These are phyloP conservation scores for Agonopterix heracliana DNA, from an alignment of 2,888 invertebrate species.

Conservation along the genomic window DNA sequence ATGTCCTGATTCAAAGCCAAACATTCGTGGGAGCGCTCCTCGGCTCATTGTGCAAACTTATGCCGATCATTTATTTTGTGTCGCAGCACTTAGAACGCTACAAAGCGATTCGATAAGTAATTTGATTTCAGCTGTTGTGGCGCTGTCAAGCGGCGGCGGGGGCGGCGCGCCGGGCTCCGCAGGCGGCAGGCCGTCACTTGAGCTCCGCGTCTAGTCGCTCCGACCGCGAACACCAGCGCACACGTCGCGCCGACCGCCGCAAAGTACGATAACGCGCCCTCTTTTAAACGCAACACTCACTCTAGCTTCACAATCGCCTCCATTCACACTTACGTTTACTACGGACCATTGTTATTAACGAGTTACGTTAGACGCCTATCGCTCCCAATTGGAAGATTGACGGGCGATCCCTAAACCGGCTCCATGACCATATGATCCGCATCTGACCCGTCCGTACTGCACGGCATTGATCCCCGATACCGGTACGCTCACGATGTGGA, in stretches of 20 bases:
- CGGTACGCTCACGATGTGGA: constrained; percentile 52
- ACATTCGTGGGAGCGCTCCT: constrained; percentile 50
- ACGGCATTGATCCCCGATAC: constrained; percentile 45
- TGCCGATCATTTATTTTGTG: constrained; percentile 43
- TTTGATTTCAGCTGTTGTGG: constrained; percentile 49
- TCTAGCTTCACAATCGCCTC: constrained; percentile 39
- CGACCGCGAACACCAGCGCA: constrained; percentile 52
- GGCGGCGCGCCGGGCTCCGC: constrained; percentile 23
- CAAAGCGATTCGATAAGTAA: constrained; percentile 60
- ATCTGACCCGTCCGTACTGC: constrained; percentile 32
- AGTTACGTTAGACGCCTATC: constrained; percentile 19
- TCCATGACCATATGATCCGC: constrained; percentile 59
- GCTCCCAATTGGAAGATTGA: constrained; percentile 24
- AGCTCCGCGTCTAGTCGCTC: constrained; percentile 45
- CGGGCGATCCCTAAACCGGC: constrained; percentile 44
- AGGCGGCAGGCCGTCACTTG: constrained; percentile 20
- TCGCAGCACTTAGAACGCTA: constrained; percentile 33
- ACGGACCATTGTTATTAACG: constrained; percentile 24
- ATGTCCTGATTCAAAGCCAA: constrained; percentile 38
- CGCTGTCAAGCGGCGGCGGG: constrained; percentile 37
- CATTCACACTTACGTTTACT: constrained; percentile 33
- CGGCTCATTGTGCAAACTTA: constrained; percentile 34
- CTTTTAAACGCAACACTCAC: constrained; percentile 51
- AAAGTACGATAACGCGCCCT: constrained; percentile 57
- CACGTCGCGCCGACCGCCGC: constrained; percentile 44